These are phyloP conservation scores for Merluccius polli DNA, from an alignment of 2,797 vertebrate genomes.

Conservation along the genomic window DNA sequence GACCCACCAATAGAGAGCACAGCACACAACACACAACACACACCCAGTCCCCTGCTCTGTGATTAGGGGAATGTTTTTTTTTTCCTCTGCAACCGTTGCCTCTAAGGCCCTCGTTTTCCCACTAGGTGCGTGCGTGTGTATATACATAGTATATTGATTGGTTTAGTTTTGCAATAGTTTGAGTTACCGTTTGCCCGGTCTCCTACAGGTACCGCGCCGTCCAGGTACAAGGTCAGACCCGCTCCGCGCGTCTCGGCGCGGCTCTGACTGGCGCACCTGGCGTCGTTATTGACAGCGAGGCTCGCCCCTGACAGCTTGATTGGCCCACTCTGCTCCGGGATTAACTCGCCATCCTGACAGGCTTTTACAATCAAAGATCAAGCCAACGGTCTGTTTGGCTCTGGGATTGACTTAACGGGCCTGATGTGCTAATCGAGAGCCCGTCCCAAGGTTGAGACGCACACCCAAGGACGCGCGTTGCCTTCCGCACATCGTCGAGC, in stretches of 20 bases:
- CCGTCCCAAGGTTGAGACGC: conserved; percentile 66
- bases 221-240: background rate
- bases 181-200: background rate
- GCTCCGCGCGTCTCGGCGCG: conserved; percentile 27
- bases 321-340: conserved; percentile 54
- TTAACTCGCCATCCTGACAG: conserved; percentile 63
- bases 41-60: too few relatives aligned
- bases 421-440: conserved; percentile 63
- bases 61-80: background rate
- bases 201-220: background rate
- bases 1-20: conserved; percentile 35
- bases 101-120: background rate
- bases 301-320: conserved; percentile 62
- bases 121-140: background rate
- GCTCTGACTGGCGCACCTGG: conserved; percentile 48
- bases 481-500: conserved; percentile 24
- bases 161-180: background rate
- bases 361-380: conserved; percentile 68
- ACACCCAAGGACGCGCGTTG: conserved; percentile 51
- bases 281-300: conserved; percentile 59
- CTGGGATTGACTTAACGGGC: conserved; percentile 68
- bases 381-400: conserved; percentile 60
- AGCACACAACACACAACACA: background rate
- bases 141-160: background rate
- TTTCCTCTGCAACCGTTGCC: background rate